Percentiles rank a stretch among this genome's conserved stretches.
phyloP scores from a whole-genome alignment of 2,797 vertebrate species.

The Sarcophilus harrisii region DNA sequence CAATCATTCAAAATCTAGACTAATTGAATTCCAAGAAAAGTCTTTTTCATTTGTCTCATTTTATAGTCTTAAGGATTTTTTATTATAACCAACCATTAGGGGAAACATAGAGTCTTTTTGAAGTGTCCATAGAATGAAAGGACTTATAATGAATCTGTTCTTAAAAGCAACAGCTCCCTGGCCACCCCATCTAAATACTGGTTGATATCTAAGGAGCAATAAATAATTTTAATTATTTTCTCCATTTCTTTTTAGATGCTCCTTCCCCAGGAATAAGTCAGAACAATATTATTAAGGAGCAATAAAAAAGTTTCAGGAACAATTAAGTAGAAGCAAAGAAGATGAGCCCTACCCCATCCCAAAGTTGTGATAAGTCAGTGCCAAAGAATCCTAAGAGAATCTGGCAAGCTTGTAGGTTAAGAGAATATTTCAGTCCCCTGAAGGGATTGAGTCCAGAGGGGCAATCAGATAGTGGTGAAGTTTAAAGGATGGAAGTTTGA shows the following conservation, averaged over 20 bases:
- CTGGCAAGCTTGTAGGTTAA: not conserved
- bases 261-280: not conserved
- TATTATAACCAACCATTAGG: too few species aligned
- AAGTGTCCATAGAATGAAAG: not conserved
- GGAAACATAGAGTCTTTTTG: not conserved
- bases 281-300: not conserved
- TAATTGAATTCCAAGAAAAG: too few species aligned
- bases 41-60: not conserved
- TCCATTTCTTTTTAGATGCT: not conserved
- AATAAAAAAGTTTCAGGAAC: not conserved
- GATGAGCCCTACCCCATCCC: not conserved
- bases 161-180: not conserved
- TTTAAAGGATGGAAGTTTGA: not conserved
- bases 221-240: not conserved
- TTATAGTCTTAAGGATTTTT: not conserved
- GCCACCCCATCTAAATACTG: not conserved
- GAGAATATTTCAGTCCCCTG: not conserved
- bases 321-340: constrained; percentile 11
- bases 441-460: not conserved
- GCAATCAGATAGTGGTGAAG: not conserved
- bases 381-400: not conserved
- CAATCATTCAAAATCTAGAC: constrained; percentile 25
- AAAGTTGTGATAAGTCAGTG: not conserved
- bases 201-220: not conserved
- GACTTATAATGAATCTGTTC: not conserved